These are phyloP conservation scores for Anniella stebbinsi DNA, from an alignment of 2,797 vertebrate species.

Conservation along the genomic window DNA sequence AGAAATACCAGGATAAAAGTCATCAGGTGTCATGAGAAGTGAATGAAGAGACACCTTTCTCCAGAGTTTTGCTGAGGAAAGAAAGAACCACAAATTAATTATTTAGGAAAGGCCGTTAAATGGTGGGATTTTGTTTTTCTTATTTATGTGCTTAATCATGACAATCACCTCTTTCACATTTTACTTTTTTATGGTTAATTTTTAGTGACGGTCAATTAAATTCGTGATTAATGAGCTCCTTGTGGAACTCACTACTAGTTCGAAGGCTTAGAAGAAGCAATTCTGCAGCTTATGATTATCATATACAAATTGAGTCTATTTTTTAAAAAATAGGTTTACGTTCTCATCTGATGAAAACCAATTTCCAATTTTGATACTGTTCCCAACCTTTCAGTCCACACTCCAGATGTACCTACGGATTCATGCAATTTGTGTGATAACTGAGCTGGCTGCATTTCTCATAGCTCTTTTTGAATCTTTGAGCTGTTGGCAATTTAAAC, in stretches of 20 bases:
- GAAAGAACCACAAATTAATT: slow-evolving; percentile 41
- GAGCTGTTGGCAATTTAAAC: background rate
- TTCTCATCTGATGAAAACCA: slow-evolving; percentile 10
- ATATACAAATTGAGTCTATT: background rate
- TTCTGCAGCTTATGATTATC: background rate
- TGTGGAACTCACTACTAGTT: background rate
- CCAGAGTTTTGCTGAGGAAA: slow-evolving; percentile 36
- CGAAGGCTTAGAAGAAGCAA: background rate
- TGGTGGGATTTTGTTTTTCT: background rate
- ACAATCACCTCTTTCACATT: background rate
- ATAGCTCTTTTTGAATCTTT: background rate
- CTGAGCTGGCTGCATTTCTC: background rate
- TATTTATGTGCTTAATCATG: background rate
- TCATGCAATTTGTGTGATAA: slow-evolving; percentile 6
- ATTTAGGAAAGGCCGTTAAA: slow-evolving; percentile 14
- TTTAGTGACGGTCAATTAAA: slow-evolving; percentile 6
- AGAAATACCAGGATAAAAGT: slow-evolving; percentile 42
- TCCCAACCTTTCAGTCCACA: background rate
- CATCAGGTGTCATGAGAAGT: slow-evolving; percentile 46
- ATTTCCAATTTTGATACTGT: slow-evolving; percentile 14
- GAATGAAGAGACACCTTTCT: slow-evolving; percentile 41
- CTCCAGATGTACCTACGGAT: background rate
- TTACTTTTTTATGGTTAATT: background rate
- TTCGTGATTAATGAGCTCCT: background rate
- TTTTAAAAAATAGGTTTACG: background rate